Percentiles rank a stretch among this genome's conserved stretches.
Conservation (phyloP, 2,113 vertebrate genomes). For the Tupaia tana region DNA sequence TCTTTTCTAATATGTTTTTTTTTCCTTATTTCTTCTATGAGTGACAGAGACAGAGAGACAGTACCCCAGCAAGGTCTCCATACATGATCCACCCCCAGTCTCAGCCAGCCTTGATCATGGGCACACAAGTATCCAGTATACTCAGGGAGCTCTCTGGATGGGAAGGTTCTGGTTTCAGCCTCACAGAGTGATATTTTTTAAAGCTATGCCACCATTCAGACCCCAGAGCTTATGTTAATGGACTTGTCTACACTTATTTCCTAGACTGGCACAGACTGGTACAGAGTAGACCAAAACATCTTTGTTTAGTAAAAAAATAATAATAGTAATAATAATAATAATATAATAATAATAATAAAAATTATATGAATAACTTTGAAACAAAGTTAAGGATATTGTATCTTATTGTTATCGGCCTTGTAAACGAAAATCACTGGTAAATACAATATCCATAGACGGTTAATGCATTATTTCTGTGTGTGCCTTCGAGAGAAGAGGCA, state of each 20-base stretch:
- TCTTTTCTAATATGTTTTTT: no score
- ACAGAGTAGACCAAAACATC: background rate
- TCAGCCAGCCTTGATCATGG: no score
- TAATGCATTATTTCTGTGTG: background rate
- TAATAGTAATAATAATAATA: no score
- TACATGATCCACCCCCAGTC: no score
- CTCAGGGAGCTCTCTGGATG: no score
- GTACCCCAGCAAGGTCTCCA: no score
- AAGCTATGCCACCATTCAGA: no score
- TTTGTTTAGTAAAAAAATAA: background rate
- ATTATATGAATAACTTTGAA: background rate
- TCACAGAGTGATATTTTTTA: no score
- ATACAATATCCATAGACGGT: background rate
- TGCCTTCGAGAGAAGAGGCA: background rate
- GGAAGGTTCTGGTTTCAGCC: no score
- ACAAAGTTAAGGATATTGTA: background rate
- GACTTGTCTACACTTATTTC: background rate
- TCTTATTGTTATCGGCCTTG: background rate
- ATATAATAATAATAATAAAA: background rate
- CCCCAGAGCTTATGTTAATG: background rate
- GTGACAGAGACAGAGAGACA: no score
- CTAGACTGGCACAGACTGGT: background rate
- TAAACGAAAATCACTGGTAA: constrained; percentile 1
- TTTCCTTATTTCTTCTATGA: no score
- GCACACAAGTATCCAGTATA: no score